A percentile compares a stretch with the other conserved stretches of the same genome.
These are phyloP conservation scores for Heloderma charlesbogerti DNA, from an alignment of 2,113 vertebrate genomes.

Conservation along the genomic window DNA sequence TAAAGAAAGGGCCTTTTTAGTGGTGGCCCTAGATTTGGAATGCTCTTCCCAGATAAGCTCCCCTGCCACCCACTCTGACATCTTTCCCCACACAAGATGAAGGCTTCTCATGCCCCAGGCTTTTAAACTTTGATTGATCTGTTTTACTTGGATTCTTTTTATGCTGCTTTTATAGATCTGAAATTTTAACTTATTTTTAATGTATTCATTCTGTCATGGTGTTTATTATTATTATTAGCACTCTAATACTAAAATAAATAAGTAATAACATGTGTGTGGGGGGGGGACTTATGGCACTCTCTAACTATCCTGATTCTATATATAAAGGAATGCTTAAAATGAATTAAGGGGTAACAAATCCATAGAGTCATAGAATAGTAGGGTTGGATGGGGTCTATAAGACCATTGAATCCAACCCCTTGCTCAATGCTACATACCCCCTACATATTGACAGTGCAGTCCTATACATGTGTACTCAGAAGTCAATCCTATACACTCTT, in stretches of 20 bases:
- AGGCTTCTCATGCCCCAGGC: neutral
- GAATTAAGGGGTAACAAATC: too few species aligned
- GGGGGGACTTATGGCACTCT: neutral
- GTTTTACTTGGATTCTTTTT: neutral
- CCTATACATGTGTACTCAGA: neutral
- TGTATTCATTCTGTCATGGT: neutral
- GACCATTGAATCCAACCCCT: too few species aligned
- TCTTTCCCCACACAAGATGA: neutral
- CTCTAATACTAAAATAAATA: neutral
- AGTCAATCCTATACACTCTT: neutral
- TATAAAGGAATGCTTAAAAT: neutral
- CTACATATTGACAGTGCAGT: neutral
- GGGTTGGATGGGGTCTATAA: too few species aligned
- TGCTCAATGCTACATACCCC: too few species aligned
- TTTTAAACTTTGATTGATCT: neutral
- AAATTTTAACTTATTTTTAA: neutral
- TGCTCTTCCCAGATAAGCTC: neutral
- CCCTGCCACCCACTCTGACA: neutral
- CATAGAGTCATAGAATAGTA: too few species aligned
- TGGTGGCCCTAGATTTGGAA: neutral
- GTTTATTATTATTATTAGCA: neutral
- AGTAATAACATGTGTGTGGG: neutral
- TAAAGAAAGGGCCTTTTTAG: neutral
- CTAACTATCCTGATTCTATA: neutral
- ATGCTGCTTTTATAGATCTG: neutral